Conservation (phyloP, 2,113 vertebrate species). For the Rhodinocichla rosea region DNA sequence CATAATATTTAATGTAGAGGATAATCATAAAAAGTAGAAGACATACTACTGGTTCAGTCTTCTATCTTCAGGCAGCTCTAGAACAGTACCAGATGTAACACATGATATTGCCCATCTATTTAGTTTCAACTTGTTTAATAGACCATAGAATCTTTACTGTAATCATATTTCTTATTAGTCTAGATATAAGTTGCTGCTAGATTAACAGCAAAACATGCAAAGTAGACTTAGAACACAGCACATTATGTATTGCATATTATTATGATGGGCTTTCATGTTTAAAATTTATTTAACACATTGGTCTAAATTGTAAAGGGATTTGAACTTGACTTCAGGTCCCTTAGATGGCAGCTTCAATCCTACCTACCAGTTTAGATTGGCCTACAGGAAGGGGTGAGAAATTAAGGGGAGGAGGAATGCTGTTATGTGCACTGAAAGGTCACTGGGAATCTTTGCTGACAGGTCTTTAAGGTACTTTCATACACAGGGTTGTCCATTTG, state of each 20-base stretch:
- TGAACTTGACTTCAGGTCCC: background rate
- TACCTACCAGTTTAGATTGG: background rate
- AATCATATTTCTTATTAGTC: background rate
- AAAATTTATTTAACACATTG: background rate
- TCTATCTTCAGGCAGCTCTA: background rate
- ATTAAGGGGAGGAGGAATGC: background rate
- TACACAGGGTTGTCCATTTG: background rate
- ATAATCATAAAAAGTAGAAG: background rate
- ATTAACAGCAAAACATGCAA: background rate
- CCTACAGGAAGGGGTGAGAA: background rate
- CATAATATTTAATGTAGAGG: background rate
- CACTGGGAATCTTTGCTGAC: background rate
- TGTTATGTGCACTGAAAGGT: background rate
- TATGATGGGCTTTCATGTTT: background rate
- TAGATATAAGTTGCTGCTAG: background rate
- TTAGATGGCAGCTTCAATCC: background rate
- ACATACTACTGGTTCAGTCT: background rate
- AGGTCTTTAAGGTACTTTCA: background rate
- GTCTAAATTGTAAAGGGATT: background rate
- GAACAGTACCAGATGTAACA: background rate
- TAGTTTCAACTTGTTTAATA: background rate
- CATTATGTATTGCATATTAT: background rate
- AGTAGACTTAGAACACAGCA: background rate
- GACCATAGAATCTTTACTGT: background rate
- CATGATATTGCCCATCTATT: background rate